phyloP scores from a whole-genome alignment of 2,113 vertebrate genomes.

The Lathamus discolor region DNA sequence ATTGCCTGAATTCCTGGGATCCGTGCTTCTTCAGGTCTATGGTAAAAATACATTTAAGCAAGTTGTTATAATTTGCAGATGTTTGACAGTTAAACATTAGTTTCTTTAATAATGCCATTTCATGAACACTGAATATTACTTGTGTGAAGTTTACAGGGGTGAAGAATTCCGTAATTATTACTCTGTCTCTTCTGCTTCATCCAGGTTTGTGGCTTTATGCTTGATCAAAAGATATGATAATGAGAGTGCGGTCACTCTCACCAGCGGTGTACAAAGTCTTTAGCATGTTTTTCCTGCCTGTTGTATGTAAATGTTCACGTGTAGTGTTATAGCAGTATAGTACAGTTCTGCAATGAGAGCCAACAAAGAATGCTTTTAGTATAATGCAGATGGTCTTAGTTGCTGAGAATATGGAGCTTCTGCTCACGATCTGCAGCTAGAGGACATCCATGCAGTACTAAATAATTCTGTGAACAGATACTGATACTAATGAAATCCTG shows the following conservation, averaged over 20 bases:
- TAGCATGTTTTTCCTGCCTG: neutral
- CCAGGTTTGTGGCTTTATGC: neutral
- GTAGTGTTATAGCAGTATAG: neutral
- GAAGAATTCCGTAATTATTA: neutral
- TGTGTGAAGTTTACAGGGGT: neutral
- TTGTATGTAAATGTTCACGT: neutral
- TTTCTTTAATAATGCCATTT: neutral
- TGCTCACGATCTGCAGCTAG: neutral
- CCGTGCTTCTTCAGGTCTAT: neutral
- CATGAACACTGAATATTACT: neutral
- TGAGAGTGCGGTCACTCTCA: neutral
- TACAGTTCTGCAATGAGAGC: neutral
- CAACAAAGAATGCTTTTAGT: neutral
- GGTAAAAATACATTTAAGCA: neutral
- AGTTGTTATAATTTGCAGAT: neutral
- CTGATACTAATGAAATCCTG: neutral
- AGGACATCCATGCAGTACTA: neutral
- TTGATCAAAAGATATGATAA: neutral
- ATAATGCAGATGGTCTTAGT: neutral
- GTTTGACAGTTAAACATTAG: neutral
- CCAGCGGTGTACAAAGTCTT: neutral
- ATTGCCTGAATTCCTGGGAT: neutral
- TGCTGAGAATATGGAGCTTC: neutral
- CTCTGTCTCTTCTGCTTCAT: conserved; percentile 6
- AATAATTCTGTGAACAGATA: neutral